Conservation (phyloP, 2,888 invertebrate species). For the Synanthedon formicaeformis region DNA sequence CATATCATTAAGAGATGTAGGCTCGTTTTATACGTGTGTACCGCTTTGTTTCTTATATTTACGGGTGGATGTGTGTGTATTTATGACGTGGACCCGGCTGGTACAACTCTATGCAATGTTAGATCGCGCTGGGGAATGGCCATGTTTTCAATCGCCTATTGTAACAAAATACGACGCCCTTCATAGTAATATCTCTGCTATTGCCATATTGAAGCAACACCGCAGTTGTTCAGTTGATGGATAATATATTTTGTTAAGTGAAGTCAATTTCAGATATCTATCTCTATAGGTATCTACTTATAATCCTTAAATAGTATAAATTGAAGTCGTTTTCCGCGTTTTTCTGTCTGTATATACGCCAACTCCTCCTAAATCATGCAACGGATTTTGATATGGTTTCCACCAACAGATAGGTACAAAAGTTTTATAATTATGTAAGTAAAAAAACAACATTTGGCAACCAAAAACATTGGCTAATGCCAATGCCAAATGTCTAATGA, state of each 20-base stretch:
- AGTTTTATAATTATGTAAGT: too few relatives aligned
- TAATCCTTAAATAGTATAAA: too few relatives aligned
- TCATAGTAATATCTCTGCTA: background rate
- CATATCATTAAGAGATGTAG: slow-evolving; percentile 71
- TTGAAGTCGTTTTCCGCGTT: too few relatives aligned
- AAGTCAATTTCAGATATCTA: too few relatives aligned
- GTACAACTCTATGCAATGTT: slow-evolving; percentile 36
- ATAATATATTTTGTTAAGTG: background rate
- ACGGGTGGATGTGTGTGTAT: slow-evolving; percentile 53
- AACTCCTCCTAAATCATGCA: too few relatives aligned
- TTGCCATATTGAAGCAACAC: background rate
- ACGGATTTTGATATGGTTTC: too few relatives aligned
- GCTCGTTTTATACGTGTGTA: slow-evolving; percentile 63
- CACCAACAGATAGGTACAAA: too few relatives aligned
- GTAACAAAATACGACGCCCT: slow-evolving; percentile 25
- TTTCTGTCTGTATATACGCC: too few relatives aligned
- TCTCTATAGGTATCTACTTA: too few relatives aligned
- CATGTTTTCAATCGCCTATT: slow-evolving; percentile 56
- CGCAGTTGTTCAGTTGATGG: background rate
- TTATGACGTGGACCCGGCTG: slow-evolving; percentile 50
- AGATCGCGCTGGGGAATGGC: slow-evolving; percentile 26
- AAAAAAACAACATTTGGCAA: too few relatives aligned
- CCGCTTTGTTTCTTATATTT: slow-evolving; percentile 66
- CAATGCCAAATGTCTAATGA: too few relatives aligned
- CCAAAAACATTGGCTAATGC: too few relatives aligned